Evolutionary conservation across 1,140 invertebrate species (phyloP).

Genomic region (Aphidius gifuensis): DNA sequence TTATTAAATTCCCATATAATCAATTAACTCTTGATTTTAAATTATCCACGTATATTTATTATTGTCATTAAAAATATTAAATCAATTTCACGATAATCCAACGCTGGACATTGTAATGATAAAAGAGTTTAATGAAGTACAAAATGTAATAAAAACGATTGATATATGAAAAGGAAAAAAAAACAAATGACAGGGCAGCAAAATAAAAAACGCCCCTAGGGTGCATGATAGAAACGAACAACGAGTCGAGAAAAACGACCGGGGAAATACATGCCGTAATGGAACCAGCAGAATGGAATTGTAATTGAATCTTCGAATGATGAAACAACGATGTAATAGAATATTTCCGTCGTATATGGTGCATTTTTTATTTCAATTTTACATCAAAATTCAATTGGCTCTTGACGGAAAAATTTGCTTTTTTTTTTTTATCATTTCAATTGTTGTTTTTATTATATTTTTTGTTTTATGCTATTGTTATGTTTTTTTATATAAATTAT

Average conservation of each 20-base stretch:
- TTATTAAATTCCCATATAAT: too few relatives aligned
- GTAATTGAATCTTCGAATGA: constrained; percentile 25
- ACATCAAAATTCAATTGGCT: too few relatives aligned
- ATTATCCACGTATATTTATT: too few relatives aligned
- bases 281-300: constrained; percentile 23
- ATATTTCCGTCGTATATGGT: neutral
- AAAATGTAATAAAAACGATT: constrained; percentile 16
- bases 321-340: constrained; percentile 12
- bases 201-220: neutral
- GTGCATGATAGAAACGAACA: constrained; percentile 2
- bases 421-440: too few relatives aligned
- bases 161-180: constrained; percentile 8
- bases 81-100: neutral
- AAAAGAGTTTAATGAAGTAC: constrained; percentile 19
- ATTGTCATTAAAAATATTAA: too few relatives aligned
- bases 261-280: constrained; percentile 16
- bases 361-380: too few relatives aligned
- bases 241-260: constrained; percentile 9
- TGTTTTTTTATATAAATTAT: too few relatives aligned
- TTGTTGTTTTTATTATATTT: too few relatives aligned
- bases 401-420: too few relatives aligned
- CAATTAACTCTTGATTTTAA: too few relatives aligned
- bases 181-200: neutral
- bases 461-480: too few relatives aligned
- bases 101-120: constrained; percentile 11